A percentile compares a stretch with the other conserved stretches of the same genome.
Evolutionary conservation across 1,140 invertebrate species (phyloP).

Genomic region (Macrotrachela quadricornifera): DNA sequence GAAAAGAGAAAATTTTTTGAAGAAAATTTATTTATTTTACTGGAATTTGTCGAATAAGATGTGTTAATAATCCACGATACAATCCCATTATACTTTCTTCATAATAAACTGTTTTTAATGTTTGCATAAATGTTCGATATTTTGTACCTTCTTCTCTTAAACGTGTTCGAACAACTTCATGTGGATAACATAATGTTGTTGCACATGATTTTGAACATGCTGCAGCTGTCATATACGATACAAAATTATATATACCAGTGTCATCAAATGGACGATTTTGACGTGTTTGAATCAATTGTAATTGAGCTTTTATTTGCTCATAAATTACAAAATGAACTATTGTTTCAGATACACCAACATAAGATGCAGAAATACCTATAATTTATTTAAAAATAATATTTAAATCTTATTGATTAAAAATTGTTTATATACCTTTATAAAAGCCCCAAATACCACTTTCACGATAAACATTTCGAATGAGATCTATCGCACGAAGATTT

Average conservation of each 20-base stretch:
- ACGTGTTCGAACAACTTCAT: constrained; percentile 79
- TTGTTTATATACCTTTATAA: constrained; percentile 58
- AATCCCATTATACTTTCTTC: constrained; percentile 70
- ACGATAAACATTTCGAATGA: constrained; percentile 28
- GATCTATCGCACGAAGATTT: constrained; percentile 22
- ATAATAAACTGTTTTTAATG: constrained; percentile 52
- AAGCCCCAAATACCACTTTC: constrained; percentile 61
- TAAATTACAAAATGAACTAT: constrained; percentile 98
- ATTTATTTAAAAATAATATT: too few relatives aligned
- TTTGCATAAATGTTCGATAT: constrained; percentile 79
- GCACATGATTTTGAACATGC: constrained; percentile 81
- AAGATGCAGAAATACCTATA: constrained; percentile 94
- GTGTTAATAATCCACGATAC: constrained; percentile 71
- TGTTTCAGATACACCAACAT: constrained; percentile 92
- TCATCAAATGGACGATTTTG: too few relatives aligned
- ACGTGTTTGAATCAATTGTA: too few relatives aligned
- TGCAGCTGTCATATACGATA: constrained; percentile 78
- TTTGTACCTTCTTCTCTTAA: constrained; percentile 79
- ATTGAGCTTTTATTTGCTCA: constrained; percentile 42
- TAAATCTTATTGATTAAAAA: too few relatives aligned
- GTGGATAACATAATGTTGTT: constrained; percentile 80
- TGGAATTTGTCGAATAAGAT: constrained; percentile 78
- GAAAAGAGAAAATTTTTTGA: too few relatives aligned
- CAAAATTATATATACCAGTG: constrained; percentile 40
- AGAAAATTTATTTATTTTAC: too few relatives aligned